Evolutionary conservation across 2,888 invertebrate species (phyloP), one percentile per base, ranked within the genome.

Genomic region (Lutraria lutraria): DNA sequence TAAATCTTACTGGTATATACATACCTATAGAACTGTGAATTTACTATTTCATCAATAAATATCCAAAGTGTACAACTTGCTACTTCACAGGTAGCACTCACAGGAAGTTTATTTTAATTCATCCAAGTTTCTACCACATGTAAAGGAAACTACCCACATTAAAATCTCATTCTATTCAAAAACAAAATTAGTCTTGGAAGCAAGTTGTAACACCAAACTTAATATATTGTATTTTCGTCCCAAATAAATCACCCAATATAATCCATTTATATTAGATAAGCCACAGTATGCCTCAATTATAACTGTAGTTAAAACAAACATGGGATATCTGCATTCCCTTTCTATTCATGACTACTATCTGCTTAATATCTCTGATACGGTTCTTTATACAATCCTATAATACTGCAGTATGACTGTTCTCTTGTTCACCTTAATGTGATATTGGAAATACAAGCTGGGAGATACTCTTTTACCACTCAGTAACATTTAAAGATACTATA

Each of bases 241-340:
- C 19, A 76, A 76, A 31, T 76, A 76, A 76, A 76, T 76, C 76
- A 76, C 76, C 4, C 1, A 8, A 29, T 72, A 25, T 34, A 34
- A 76, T 34, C 31, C 76, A 76, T 76, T 76, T 76, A 76, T 34
- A 19, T 10, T 16, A 76, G 76, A 76, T 76, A 76, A 76, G 76
- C 76, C 76, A 76, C 76, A 76, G 31, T 76, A 76, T 68, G 16
- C 19, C 31, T 76, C 76, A 76, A 31, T 76, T 76, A 34, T 19
- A 19, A 76, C 76, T 76, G 76, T 31, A 34, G 34, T 31, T 76
- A 76, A 76, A 76, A 76, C 31, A 76, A 76, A 76, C 76, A 76
- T 34, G 25, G 25, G 76, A 31, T 76, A 76, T 76, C 31, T 76
- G 31, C 76, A 76, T 76, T 34, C 76, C 34, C 19, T 25, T 34